Conservation (phyloP, 2,888 invertebrate genomes). For the Tenthredo scrophulariae region DNA sequence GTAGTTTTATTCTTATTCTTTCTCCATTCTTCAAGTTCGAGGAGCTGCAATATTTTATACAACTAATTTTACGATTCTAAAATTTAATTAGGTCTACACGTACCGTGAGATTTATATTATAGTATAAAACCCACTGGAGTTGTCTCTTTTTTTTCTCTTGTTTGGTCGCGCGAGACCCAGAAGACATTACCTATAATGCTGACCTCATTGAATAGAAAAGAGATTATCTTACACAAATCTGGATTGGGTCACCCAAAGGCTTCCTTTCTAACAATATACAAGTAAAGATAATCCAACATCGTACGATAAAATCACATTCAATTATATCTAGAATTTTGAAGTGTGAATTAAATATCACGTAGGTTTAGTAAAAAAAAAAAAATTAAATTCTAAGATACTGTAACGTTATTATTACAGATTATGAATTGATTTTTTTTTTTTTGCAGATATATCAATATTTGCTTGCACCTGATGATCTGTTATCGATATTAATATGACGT, state of each 20-base stretch:
- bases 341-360: background rate
- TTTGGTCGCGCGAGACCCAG: background rate
- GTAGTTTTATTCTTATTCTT: background rate
- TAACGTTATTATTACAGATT: background rate
- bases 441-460: background rate
- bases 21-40: background rate
- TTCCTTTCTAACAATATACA: background rate
- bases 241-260: background rate
- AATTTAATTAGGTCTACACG: background rate
- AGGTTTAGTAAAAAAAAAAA: background rate
- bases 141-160: background rate
- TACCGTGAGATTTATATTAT: background rate
- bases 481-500: background rate
- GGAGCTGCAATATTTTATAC: background rate
- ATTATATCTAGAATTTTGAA: background rate
- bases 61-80: background rate
- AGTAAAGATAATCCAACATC: background rate
- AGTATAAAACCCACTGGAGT: background rate
- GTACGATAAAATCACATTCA: background rate
- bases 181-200: background rate
- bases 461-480: background rate
- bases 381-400: background rate
- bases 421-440: background rate
- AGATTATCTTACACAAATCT: background rate
- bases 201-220: background rate